phyloP scores from a whole-genome alignment of 1,140 invertebrate genomes.

The Drosophila tani region DNA sequence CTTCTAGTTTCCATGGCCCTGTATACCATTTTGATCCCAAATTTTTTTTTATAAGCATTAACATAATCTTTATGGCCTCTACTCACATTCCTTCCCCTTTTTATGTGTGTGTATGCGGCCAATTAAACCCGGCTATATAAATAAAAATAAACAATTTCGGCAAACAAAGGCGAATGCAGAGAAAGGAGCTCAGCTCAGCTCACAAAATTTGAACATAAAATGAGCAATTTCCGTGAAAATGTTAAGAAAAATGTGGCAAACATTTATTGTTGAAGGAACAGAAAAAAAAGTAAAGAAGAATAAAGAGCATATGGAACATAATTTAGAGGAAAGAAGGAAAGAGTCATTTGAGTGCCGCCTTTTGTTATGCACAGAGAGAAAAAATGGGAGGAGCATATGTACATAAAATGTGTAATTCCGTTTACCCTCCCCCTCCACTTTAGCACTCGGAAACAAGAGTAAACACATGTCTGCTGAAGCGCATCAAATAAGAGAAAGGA shows the following conservation, averaged over 20 bases:
- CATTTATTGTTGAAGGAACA: conserved; percentile 60
- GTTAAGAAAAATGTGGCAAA: conserved; percentile 72
- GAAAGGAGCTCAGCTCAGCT: neutral
- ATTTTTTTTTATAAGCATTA: conserved; percentile 40
- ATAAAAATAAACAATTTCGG: conserved; percentile 77
- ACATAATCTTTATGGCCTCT: conserved; percentile 55
- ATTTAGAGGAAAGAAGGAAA: conserved; percentile 61
- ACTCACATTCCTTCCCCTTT: conserved; percentile 22
- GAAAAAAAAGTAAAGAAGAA: neutral
- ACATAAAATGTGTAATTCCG: conserved; percentile 41
- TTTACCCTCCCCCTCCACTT: neutral
- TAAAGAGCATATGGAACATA: conserved; percentile 58
- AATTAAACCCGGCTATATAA: conserved; percentile 76
- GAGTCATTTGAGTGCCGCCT: conserved; percentile 69
- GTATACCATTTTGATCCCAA: conserved; percentile 29
- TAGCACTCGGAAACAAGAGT: conserved; percentile 63
- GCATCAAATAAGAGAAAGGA: conserved; percentile 56
- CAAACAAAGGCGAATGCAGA: conserved; percentile 34
- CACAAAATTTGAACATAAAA: conserved; percentile 65
- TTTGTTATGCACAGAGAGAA: conserved; percentile 62
- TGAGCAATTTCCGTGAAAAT: conserved; percentile 79
- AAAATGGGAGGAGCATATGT: conserved; percentile 26
- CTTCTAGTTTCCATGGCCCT: conserved; percentile 24
- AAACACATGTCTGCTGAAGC: conserved; percentile 73
- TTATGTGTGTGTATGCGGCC: conserved; percentile 43